Evolutionary conservation across 2,797 vertebrate genomes (phyloP).

Genomic region (Loris lydekkerianus): DNA sequence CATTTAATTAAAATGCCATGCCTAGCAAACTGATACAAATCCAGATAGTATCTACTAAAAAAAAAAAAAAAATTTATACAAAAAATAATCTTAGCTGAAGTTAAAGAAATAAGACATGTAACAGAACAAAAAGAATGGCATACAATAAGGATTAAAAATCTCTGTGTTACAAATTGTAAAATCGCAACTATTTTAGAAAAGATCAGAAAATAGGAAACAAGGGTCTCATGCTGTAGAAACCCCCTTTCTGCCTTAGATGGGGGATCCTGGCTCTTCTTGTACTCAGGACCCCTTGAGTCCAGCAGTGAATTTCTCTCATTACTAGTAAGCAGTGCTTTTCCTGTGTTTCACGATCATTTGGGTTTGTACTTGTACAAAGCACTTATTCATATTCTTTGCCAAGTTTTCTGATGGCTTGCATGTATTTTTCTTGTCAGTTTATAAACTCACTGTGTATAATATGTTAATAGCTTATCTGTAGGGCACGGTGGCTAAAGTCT

Average conservation of each 20-base stretch:
- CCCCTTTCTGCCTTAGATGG: not conserved
- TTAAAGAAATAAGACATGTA: not conserved
- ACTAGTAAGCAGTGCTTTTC: not conserved
- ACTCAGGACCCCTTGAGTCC: not conserved
- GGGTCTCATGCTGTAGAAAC: not conserved
- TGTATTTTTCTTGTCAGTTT: conserved; percentile 10
- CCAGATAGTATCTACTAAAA: not conserved
- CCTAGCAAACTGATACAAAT: not conserved
- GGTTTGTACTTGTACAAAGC: not conserved
- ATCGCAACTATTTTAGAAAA: not conserved
- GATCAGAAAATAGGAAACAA: not conserved
- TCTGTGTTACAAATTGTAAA: not conserved
- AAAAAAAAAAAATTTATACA: not conserved
- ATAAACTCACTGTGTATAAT: not conserved
- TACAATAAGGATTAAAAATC: not conserved
- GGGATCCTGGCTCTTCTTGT: accelerated
- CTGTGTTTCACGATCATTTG: not conserved
- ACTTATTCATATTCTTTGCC: not conserved
- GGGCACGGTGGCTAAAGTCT: no score
- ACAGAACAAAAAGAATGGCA: not conserved
- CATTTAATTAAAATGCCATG: not conserved
- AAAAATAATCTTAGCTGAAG: not conserved
- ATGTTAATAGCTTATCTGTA: not conserved
- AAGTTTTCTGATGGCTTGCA: not conserved
- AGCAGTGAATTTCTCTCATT: not conserved